Evolutionary conservation across 2,113 vertebrate genomes (phyloP).

Genomic region (Leucoraja erinaceus): DNA sequence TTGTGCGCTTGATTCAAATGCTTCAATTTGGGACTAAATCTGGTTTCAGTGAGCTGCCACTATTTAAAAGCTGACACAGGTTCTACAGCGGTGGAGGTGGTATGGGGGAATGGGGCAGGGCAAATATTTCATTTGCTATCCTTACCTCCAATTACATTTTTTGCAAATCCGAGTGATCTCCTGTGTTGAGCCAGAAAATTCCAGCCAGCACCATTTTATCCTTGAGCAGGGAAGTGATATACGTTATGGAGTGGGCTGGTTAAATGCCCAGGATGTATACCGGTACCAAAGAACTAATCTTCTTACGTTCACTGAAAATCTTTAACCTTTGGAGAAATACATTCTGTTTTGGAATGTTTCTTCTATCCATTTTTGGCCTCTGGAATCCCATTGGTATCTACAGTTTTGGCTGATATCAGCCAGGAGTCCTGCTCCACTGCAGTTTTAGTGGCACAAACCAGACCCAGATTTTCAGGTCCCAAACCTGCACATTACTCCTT

Average conservation of each 20-base stretch:
- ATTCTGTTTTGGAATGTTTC: neutral
- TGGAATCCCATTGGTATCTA: neutral
- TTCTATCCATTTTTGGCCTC: neutral
- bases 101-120: no score
- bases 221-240: neutral
- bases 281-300: neutral
- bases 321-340: neutral
- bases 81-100: neutral
- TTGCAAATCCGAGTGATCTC: neutral
- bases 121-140: neutral
- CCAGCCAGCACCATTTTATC: neutral
- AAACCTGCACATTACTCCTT: neutral
- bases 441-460: neutral
- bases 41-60: neutral
- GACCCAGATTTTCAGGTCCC: neutral
- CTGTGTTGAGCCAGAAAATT: neutral
- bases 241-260: neutral
- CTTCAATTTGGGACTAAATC: neutral
- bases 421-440: conserved; percentile 8
- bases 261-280: neutral
- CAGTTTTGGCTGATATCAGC: neutral
- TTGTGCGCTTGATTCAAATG: neutral
- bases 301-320: neutral
- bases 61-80: neutral
- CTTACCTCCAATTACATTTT: neutral